phyloP scores from a whole-genome alignment of 2,113 vertebrate genomes.

The Rhinoderma darwinii region DNA sequence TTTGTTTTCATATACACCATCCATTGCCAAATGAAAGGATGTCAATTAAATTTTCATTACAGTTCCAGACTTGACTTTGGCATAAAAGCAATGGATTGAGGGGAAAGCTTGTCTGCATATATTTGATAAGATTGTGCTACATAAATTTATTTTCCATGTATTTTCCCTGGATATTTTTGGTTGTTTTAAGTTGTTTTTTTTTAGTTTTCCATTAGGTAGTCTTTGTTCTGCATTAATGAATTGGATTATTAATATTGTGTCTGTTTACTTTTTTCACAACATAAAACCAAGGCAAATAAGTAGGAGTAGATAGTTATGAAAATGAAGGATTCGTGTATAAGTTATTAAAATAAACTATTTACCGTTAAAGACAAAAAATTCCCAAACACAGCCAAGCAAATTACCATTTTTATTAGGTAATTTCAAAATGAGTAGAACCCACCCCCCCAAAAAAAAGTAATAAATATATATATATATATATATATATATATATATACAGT shows the following conservation, averaged over 20 bases:
- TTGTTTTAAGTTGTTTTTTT: neutral
- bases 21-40: slow-evolving; percentile 56
- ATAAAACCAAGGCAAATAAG: neutral
- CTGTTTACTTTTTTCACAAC: slow-evolving; percentile 17
- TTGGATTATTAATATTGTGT: slow-evolving; percentile 50
- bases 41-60: slow-evolving; percentile 58
- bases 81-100: slow-evolving; percentile 49
- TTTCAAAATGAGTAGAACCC: neutral
- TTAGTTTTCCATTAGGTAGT: slow-evolving; percentile 35
- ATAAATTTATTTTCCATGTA: slow-evolving; percentile 44
- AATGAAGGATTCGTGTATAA: neutral
- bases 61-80: slow-evolving; percentile 56
- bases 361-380: neutral
- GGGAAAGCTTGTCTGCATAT: slow-evolving; percentile 47
- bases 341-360: neutral
- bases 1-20: slow-evolving; percentile 49
- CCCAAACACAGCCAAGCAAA: neutral
- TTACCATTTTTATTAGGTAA: neutral
- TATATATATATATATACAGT: no score
- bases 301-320: slow-evolving; percentile 1
- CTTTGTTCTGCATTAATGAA: slow-evolving; percentile 47
- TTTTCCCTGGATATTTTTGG: slow-evolving; percentile 49
- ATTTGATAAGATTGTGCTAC: slow-evolving; percentile 53
- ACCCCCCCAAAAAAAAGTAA: no score
- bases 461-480: no score